A percentile compares a stretch with the other conserved stretches of the same genome.
Evolutionary conservation across 2,888 invertebrate genomes (phyloP).

Genomic region (Orthonychiurus folsomi): DNA sequence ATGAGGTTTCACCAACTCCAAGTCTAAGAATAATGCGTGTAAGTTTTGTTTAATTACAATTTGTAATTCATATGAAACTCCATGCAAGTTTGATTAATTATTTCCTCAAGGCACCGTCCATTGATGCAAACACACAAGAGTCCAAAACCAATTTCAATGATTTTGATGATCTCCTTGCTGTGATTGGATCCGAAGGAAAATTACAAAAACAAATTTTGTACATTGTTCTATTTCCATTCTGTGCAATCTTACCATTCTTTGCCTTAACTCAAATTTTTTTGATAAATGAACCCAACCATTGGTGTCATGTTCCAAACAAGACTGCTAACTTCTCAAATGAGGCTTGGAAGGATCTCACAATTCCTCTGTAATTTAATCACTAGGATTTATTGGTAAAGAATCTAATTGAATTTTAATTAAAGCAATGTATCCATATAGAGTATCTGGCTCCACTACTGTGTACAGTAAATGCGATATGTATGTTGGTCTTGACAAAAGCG

Average conservation of each 20-base stretch:
- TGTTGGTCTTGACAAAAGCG: slow-evolving; percentile 3
- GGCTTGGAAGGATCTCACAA: slow-evolving; percentile 49
- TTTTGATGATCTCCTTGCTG: slow-evolving; percentile 50
- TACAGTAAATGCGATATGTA: slow-evolving; percentile 34
- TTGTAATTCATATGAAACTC: no score
- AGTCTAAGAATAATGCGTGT: no score
- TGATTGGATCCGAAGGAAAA: slow-evolving; percentile 41
- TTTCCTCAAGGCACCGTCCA: not conserved
- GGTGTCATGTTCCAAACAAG: slow-evolving; percentile 52
- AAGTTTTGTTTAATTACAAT: no score
- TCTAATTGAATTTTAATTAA: slow-evolving; percentile 7
- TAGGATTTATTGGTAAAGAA: slow-evolving; percentile 46
- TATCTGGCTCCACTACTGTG: no score
- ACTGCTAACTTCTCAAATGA: slow-evolving; percentile 41
- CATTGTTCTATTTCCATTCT: slow-evolving; percentile 39
- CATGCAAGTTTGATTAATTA: not conserved
- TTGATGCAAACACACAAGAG: not conserved
- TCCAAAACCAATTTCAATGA: slow-evolving; percentile 42
- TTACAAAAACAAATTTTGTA: slow-evolving; percentile 35
- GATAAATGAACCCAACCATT: slow-evolving; percentile 44
- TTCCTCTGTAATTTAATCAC: no score
- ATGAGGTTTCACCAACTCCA: no score
- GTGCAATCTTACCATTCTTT: slow-evolving; percentile 49
- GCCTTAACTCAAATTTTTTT: slow-evolving; percentile 37
- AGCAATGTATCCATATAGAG: not conserved